Evolutionary conservation across 2,888 invertebrate species (phyloP).

Genomic region (Eilema depressum): DNA sequence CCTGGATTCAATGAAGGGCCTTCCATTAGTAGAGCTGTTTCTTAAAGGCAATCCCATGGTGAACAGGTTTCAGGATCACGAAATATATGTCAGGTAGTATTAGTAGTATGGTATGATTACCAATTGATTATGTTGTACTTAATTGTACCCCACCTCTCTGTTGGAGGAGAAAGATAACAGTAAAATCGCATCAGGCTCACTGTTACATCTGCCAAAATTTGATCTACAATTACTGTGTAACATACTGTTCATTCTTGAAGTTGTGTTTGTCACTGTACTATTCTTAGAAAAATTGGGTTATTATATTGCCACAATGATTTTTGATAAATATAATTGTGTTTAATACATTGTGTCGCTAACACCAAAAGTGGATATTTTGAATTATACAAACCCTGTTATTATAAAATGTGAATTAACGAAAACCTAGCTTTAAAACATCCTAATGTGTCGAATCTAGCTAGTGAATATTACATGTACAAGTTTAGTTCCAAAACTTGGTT

Average conservation of each 20-base stretch:
- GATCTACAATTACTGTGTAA: too few relatives aligned
- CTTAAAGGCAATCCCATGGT: conserved; percentile 94
- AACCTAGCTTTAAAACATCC: background rate
- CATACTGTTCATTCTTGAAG: background rate
- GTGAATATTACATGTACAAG: background rate
- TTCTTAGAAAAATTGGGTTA: too few relatives aligned
- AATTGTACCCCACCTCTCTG: background rate
- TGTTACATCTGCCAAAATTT: background rate
- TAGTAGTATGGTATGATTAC: conserved; percentile 28
- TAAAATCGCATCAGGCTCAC: background rate
- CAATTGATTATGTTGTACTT: background rate
- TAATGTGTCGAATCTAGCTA: background rate
- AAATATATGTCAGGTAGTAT: conserved; percentile 94
- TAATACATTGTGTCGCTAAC: background rate
- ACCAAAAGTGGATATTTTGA: background rate
- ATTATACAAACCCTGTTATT: background rate
- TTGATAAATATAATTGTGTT: background rate
- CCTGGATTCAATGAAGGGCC: conserved; percentile 89
- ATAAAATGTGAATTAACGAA: background rate
- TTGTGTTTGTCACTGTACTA: background rate
- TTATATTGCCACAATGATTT: too few relatives aligned
- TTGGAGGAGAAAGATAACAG: too few relatives aligned
- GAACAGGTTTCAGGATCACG: conserved; percentile 91
- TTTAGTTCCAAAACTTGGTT: background rate
- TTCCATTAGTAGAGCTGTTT: conserved; percentile 91